Evolutionary conservation across 1,140 invertebrate species (phyloP).

Genomic region (Brachionus plicatilis): DNA sequence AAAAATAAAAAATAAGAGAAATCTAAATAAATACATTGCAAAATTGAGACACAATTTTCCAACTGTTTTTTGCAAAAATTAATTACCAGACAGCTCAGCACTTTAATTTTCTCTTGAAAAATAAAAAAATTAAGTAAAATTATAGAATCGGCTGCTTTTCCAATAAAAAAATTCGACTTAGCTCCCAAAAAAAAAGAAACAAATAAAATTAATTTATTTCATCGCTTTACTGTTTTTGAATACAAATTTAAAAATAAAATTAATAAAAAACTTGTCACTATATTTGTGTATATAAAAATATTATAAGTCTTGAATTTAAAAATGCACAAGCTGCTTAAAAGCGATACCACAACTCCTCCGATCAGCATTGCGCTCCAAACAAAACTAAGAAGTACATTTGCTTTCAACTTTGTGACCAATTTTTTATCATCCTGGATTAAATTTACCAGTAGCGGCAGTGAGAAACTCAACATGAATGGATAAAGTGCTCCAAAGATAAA

Average conservation of each 20-base stretch:
- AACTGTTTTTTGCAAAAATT: no score
- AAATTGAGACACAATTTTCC: no score
- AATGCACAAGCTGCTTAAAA: neutral
- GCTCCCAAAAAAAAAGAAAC: neutral
- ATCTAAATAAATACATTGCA: no score
- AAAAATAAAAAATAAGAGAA: no score
- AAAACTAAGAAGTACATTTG: neutral
- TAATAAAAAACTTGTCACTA: slow-evolving; percentile 11
- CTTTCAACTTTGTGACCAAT: neutral
- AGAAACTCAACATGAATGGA: neutral
- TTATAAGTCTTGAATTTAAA: slow-evolving; percentile 16
- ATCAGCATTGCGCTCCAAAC: neutral
- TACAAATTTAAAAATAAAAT: slow-evolving; percentile 23
- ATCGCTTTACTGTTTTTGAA: slow-evolving; percentile 3
- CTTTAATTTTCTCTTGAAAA: no score
- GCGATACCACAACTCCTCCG: neutral
- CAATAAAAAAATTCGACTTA: neutral
- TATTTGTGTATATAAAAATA: slow-evolving; percentile 16
- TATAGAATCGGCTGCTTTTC: no score
- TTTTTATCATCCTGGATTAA: neutral
- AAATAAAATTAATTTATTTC: neutral
- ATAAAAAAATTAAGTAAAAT: no score
- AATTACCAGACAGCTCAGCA: no score
- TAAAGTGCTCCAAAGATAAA: neutral
- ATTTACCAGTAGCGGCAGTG: neutral